Conservation (phyloP, 2,113 vertebrate genomes). For the Fregata magnificens region DNA sequence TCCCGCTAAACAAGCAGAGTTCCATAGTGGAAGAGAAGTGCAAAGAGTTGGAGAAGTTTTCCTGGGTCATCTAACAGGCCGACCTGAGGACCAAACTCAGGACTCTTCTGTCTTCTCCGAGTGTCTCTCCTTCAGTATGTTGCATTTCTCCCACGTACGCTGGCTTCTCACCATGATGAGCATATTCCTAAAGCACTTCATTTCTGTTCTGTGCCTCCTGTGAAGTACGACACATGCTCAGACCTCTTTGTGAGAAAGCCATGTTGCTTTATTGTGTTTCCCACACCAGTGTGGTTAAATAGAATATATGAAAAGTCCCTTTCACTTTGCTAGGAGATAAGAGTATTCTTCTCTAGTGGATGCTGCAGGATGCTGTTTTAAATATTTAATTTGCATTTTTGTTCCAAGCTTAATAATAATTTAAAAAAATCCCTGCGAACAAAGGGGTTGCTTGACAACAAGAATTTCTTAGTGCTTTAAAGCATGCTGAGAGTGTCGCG, state of each 20-base stretch:
- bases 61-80: neutral
- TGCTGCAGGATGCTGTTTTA: neutral
- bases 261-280: neutral
- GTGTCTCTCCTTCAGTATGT: neutral
- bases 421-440: neutral
- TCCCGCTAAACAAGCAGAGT: neutral
- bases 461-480: neutral
- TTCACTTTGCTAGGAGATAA: neutral
- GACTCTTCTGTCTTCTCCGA: neutral
- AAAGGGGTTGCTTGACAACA: neutral
- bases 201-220: neutral
- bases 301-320: neutral
- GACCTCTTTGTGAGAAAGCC: neutral
- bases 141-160: neutral
- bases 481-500: neutral
- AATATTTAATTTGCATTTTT: conserved; percentile 27
- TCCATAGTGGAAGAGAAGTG: neutral
- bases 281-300: neutral
- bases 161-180: neutral
- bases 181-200: neutral
- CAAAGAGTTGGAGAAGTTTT: neutral
- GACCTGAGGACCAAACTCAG: neutral
- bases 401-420: neutral
- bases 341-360: neutral
- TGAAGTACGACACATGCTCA: neutral